A percentile compares a stretch with the other conserved stretches of the same genome.
phyloP scores from a whole-genome alignment of 2,113 vertebrate species.

The Eurypyga helias region DNA sequence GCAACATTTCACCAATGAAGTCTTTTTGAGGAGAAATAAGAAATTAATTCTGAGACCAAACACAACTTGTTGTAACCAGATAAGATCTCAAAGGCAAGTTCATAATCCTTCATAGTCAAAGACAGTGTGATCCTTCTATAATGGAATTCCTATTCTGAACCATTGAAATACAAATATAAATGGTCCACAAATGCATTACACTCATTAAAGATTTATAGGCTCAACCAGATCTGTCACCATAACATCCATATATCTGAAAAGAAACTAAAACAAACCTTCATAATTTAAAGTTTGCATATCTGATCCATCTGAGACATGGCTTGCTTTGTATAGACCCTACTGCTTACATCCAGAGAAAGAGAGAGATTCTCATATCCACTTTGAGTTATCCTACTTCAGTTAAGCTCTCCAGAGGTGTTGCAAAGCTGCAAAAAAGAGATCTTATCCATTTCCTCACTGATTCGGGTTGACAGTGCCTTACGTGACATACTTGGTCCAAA shows the following conservation, averaged over 20 bases:
- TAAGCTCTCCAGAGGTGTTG: not conserved
- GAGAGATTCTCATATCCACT: not conserved
- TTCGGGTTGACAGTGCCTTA: not conserved
- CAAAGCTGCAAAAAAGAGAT: not conserved
- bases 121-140: not conserved
- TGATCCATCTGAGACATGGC: rapidly evolving
- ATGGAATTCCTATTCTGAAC: not conserved
- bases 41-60: not conserved
- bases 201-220: not conserved
- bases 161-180: not conserved
- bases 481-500: not conserved
- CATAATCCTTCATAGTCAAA: not conserved
- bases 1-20: not conserved
- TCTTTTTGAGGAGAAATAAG: not conserved
- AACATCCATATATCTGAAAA: not conserved
- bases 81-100: not conserved
- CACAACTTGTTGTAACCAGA: not conserved
- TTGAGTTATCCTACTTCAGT: not conserved
- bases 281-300: not conserved
- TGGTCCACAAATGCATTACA: not conserved
- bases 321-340: not conserved
- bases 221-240: not conserved
- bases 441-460: not conserved
- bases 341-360: not conserved
- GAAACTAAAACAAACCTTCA: not conserved